Evolutionary conservation across 2,888 invertebrate species (phyloP).

Genomic region (Scrobipalpa costella): DNA sequence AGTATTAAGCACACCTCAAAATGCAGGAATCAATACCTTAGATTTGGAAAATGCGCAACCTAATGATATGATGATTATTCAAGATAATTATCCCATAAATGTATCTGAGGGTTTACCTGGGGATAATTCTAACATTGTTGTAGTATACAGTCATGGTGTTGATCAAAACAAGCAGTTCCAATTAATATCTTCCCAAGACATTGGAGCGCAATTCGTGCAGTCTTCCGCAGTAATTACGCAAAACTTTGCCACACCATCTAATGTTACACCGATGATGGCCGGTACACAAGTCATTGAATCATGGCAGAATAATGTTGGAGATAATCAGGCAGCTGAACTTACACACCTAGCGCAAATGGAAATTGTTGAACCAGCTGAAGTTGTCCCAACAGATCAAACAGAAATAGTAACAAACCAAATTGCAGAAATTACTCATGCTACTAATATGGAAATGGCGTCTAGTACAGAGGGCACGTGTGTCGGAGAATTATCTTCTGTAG

Average conservation of each 20-base stretch:
- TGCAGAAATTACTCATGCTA: slow-evolving; percentile 27
- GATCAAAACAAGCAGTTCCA: slow-evolving; percentile 80
- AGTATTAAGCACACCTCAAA: slow-evolving; percentile 60
- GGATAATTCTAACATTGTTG: slow-evolving; percentile 83
- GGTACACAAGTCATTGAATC: slow-evolving; percentile 62
- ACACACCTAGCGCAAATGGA: slow-evolving; percentile 40
- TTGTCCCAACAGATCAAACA: slow-evolving; percentile 26
- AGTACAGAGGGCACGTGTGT: background rate
- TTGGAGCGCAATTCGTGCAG: slow-evolving; percentile 66
- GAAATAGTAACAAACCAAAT: slow-evolving; percentile 22
- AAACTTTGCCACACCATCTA: slow-evolving; percentile 68
- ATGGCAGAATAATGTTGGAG: slow-evolving; percentile 56
- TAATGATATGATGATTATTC: slow-evolving; percentile 83
- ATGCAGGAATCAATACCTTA: slow-evolving; percentile 52
- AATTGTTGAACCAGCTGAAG: slow-evolving; percentile 33
- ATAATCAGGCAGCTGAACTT: slow-evolving; percentile 42
- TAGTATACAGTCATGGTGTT: slow-evolving; percentile 83
- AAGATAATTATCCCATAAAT: slow-evolving; percentile 81
- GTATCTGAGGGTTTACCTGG: slow-evolving; percentile 70
- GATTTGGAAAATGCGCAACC: slow-evolving; percentile 76
- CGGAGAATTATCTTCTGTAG: slow-evolving; percentile 3
- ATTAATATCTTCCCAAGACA: slow-evolving; percentile 63
- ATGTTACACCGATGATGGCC: slow-evolving; percentile 67
- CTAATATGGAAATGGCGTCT: slow-evolving; percentile 32
- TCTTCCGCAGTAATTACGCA: slow-evolving; percentile 68